These are phyloP conservation scores for Molorchus minor DNA, from an alignment of 2,888 invertebrate genomes.

Conservation along the genomic window DNA sequence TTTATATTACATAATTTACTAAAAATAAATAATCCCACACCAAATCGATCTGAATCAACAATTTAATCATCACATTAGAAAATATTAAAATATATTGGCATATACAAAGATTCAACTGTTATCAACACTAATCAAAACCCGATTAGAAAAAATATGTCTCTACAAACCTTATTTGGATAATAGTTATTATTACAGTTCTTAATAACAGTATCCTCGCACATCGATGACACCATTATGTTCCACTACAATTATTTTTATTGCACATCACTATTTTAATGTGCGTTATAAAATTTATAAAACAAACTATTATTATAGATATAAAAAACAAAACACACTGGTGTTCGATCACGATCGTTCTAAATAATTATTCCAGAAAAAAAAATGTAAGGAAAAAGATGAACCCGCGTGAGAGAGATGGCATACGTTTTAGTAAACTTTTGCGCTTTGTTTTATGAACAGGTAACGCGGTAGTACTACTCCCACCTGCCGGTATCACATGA, in stretches of 20 bases:
- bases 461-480: slow-evolving; percentile 15
- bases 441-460: slow-evolving; percentile 21
- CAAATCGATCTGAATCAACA: not conserved
- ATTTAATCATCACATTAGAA: too few species aligned
- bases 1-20: slow-evolving; percentile 27
- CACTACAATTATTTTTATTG: too few species aligned
- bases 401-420: slow-evolving; percentile 8
- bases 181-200: slow-evolving; percentile 38
- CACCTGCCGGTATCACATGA: slow-evolving; percentile 23
- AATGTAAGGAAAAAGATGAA: slow-evolving; percentile 4
- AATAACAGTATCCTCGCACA: slow-evolving; percentile 29
- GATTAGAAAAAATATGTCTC: not conserved
- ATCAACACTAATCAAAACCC: not conserved
- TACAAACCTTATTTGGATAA: slow-evolving; percentile 41
- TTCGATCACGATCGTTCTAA: not conserved
- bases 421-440: slow-evolving; percentile 7
- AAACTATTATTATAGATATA: not conserved
- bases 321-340: not conserved
- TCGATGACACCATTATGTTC: slow-evolving; percentile 31
- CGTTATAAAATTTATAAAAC: too few species aligned
- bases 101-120: too few species aligned
- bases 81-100: too few species aligned
- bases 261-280: too few species aligned
- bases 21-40: slow-evolving; percentile 18
- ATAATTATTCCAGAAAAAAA: slow-evolving; percentile 1